Percentiles rank a stretch among this genome's conserved stretches.
Conservation (phyloP, 2,797 vertebrate genomes). For the Lophius americanus region DNA sequence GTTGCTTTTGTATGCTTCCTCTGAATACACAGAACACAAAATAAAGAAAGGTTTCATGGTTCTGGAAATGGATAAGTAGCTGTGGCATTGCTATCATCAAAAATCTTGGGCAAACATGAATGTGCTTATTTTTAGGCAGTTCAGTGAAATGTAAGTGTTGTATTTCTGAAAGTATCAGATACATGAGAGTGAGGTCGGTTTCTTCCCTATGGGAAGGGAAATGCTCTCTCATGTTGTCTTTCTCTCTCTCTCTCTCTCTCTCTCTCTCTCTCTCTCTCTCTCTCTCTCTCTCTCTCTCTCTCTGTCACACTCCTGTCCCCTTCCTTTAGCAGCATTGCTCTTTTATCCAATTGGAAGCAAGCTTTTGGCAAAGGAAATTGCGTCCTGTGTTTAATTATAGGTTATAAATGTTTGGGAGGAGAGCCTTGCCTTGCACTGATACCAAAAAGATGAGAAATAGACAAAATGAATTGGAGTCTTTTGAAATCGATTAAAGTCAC, state of each 20-base stretch:
- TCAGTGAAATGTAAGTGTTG: constrained; percentile 31
- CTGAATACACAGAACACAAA: constrained; percentile 3
- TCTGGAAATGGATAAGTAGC: constrained; percentile 23
- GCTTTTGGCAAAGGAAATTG: constrained; percentile 71
- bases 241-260: constrained; percentile 24
- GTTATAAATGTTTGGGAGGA: constrained; percentile 66
- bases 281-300: constrained; percentile 1
- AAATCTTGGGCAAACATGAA: constrained; percentile 38
- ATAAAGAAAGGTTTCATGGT: constrained; percentile 3
- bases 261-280: constrained; percentile 22
- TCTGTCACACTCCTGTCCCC: constrained; percentile 51
- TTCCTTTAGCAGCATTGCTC: constrained; percentile 55
- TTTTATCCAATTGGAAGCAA: constrained; percentile 61
- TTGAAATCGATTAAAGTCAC: constrained; percentile 13
- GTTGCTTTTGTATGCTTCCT: background rate
- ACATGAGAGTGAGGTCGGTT: constrained; percentile 43
- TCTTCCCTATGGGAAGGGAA: constrained; percentile 69
- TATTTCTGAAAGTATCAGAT: constrained; percentile 58
- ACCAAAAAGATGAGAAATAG: constrained; percentile 57
- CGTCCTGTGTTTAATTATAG: constrained; percentile 74
- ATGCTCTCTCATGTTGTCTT: constrained; percentile 45
- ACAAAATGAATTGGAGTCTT: constrained; percentile 39
- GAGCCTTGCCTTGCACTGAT: constrained; percentile 45
- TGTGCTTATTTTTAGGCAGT: constrained; percentile 19
- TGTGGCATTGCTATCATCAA: constrained; percentile 11